These are phyloP conservation scores for Eristalis tenax DNA, from an alignment of 2,888 invertebrate species.

Conservation along the genomic window DNA sequence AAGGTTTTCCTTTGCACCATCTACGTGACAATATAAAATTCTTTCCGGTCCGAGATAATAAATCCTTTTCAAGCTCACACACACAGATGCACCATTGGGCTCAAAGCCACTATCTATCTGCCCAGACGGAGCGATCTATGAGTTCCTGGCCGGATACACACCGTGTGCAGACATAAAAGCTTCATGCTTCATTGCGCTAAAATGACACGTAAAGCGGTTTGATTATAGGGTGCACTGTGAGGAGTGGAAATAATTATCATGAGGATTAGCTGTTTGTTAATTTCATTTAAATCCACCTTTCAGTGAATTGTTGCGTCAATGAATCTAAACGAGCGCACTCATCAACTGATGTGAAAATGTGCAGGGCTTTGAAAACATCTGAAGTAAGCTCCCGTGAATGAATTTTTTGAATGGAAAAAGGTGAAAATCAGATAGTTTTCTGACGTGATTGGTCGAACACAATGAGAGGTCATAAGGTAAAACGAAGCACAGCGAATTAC, in stretches of 20 bases:
- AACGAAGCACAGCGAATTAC: too few species aligned
- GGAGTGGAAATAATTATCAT: not conserved
- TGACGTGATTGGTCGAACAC: too few species aligned
- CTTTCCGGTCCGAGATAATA: constrained; percentile 58
- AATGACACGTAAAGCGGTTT: constrained; percentile 52
- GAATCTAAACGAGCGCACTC: not conserved
- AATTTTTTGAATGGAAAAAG: too few species aligned
- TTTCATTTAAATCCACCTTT: not conserved
- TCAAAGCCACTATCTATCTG: constrained; percentile 14
- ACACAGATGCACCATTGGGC: not conserved
- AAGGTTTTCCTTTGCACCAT: constrained; percentile 38
- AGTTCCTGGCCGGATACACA: constrained; percentile 53
- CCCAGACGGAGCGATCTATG: constrained; percentile 34
- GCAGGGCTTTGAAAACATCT: too few species aligned
- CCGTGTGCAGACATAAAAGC: constrained; percentile 47
- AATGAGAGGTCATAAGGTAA: too few species aligned
- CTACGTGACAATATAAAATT: constrained; percentile 68
- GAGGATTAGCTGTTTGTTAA: constrained; percentile 15
- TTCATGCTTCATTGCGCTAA: constrained; percentile 61
- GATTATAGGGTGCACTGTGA: constrained; percentile 15
- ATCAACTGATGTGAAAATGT: too few species aligned
- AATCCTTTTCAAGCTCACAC: constrained; percentile 37
- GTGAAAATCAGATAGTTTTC: too few species aligned
- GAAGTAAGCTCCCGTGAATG: too few species aligned
- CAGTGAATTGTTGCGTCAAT: not conserved